Evolutionary conservation across 1,140 invertebrate species (phyloP), one percentile per base, ranked within the genome.

Genomic region (Papilio glaucus): DNA sequence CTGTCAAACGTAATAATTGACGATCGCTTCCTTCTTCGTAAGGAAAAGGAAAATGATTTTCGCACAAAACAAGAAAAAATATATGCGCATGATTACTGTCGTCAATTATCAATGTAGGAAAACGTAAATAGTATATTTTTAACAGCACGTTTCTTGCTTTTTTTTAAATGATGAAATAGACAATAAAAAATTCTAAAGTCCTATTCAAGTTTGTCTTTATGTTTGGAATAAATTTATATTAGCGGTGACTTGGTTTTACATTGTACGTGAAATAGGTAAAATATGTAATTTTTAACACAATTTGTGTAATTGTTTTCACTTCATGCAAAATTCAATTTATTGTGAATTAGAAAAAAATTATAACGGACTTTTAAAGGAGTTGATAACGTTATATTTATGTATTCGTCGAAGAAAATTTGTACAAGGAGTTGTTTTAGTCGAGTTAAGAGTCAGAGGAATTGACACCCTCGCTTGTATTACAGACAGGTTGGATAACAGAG

Each of bases 1-100:
- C 45, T 53, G 45, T 24, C 45, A 21, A 53, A 24, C 45, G 21
- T 21, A 53, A 53, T 24, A 21, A 53, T 53, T 53, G 45, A 53
- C 45, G 45, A 53, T 53, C 45, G 45, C 4, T 53, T 53, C 45
- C 15, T 53, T 21, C 18, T 24, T 53, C 45, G 18, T 13, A 53
- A 53, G 10, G 18, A 53, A 45, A 53, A 53, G 45, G 45, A 53
- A 53, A 53, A 4, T 9, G 18, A 15, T 18, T 49, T 24, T 53
- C 9, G 8, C 45, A 53, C 42, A 45, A 15, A 45, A 18, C 6
- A 45, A 45, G 4, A 21, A 49, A 42, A 53, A 53, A 45, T 18
- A n/a, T 6, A 53, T 53, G 45, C 45, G 18, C 45, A 45, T 45
- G 18, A 45, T 53, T 12, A 24, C 9, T 24, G 45, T 24, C 15